Conservation (phyloP, 2,888 invertebrate genomes). For the Caenorhabditis sp. region DNA sequence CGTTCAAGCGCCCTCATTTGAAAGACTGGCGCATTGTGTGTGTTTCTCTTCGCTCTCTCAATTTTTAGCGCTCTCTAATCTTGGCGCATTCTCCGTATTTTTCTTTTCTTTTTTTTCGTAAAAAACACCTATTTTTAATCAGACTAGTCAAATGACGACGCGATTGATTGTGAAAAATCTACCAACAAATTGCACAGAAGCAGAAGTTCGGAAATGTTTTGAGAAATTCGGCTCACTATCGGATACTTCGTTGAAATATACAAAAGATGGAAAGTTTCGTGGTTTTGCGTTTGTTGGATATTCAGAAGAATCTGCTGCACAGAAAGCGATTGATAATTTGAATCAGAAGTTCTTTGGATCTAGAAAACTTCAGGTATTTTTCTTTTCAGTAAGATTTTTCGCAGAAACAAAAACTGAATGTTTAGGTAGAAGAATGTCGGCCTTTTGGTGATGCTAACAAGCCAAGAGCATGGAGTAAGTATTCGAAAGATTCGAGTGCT, state of each 20-base stretch:
- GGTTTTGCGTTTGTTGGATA: constrained; percentile 93
- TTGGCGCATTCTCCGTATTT: constrained; percentile 2
- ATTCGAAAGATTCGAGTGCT: constrained; percentile 78
- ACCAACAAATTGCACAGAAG: constrained; percentile 60
- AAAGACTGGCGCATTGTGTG: neutral
- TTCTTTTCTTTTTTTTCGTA: constrained; percentile 2
- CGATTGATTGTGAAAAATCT: constrained; percentile 67
- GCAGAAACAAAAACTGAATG: neutral
- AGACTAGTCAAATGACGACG: constrained; percentile 45
- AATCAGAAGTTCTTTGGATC: constrained; percentile 86
- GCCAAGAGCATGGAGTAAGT: constrained; percentile 91
- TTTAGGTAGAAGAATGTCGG: constrained; percentile 76
- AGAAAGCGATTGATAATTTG: constrained; percentile 81
- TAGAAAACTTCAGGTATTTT: constrained; percentile 79
- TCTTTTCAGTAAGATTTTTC: neutral
- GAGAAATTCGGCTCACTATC: constrained; percentile 76
- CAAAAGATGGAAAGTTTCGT: constrained; percentile 84
- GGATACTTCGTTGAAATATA: constrained; percentile 91
- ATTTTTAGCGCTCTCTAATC: neutral
- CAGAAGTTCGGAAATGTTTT: constrained; percentile 52
- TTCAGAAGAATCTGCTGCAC: constrained; percentile 82
- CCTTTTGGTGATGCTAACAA: constrained; percentile 76
- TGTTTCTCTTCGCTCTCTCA: neutral
- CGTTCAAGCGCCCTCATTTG: neutral
- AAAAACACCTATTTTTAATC: neutral